phyloP scores from a whole-genome alignment of 1,140 invertebrate genomes.

The Drosophila pseudoananassae region DNA sequence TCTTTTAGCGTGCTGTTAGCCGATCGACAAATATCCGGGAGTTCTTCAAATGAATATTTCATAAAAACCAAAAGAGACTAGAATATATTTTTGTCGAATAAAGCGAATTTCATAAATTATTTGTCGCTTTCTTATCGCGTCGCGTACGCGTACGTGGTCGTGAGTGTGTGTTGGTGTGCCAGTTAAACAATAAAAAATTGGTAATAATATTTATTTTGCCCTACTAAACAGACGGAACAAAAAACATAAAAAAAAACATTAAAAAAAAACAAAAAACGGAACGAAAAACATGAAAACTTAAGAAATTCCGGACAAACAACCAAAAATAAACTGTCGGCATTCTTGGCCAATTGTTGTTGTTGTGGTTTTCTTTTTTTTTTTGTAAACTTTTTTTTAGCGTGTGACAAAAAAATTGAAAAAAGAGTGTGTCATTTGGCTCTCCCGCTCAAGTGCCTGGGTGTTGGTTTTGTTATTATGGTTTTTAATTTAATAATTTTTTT shows the following conservation, averaged over 20 bases:
- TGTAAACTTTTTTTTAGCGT: constrained; percentile 35
- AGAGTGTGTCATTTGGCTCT: constrained; percentile 5
- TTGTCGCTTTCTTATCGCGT: constrained; percentile 33
- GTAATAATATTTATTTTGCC: constrained; percentile 20
- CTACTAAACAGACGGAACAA: constrained; percentile 3
- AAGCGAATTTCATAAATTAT: neutral
- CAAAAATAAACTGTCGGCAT: constrained; percentile 44
- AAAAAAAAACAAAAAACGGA: constrained; percentile 21
- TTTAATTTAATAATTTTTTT: neutral
- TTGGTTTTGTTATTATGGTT: neutral
- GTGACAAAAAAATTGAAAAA: constrained; percentile 34
- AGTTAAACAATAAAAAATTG: constrained; percentile 39
- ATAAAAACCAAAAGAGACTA: neutral
- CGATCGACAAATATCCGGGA: neutral
- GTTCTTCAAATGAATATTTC: neutral
- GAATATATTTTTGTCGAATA: neutral
- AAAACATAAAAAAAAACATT: constrained; percentile 1
- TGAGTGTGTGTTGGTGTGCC: constrained; percentile 39
- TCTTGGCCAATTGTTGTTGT: constrained; percentile 11
- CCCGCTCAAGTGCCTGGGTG: constrained; percentile 2
- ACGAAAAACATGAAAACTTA: constrained; percentile 28
- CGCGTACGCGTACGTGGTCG: constrained; percentile 42
- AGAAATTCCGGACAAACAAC: constrained; percentile 16
- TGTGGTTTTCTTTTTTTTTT: constrained; percentile 20
- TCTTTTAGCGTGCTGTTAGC: neutral